Evolutionary conservation across 2,888 invertebrate species (phyloP).

Genomic region (Endotricha flammealis): DNA sequence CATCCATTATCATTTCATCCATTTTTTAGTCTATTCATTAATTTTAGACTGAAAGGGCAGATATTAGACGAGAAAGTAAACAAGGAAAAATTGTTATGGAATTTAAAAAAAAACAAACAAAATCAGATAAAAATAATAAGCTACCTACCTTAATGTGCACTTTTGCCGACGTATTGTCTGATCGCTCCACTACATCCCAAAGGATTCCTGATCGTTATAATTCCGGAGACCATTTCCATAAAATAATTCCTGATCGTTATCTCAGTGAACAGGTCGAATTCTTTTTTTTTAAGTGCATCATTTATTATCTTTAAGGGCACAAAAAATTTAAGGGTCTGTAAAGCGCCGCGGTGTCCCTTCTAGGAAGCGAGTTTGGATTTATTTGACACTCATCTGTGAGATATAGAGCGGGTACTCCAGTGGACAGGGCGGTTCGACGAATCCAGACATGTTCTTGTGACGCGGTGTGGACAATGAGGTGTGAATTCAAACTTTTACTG

Average conservation of each 20-base stretch:
- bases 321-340: slow-evolving; percentile 66
- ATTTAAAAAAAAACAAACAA: slow-evolving; percentile 15
- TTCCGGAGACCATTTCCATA: slow-evolving; percentile 75
- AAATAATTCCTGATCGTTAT: slow-evolving; percentile 74
- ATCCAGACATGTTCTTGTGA: slow-evolving; percentile 40
- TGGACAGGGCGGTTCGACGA: slow-evolving; percentile 50
- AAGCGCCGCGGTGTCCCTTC: slow-evolving; percentile 74
- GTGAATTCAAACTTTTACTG: slow-evolving; percentile 55
- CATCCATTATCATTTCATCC: too few species aligned
- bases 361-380: slow-evolving; percentile 66
- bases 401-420: slow-evolving; percentile 62
- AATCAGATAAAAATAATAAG: slow-evolving; percentile 39
- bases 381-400: slow-evolving; percentile 74
- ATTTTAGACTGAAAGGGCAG: too few species aligned
- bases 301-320: slow-evolving; percentile 74
- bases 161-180: slow-evolving; percentile 74
- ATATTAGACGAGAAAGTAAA: too few species aligned
- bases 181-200: slow-evolving; percentile 69
- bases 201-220: slow-evolving; percentile 73
- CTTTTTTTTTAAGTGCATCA: slow-evolving; percentile 71
- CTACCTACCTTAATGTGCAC: slow-evolving; percentile 33
- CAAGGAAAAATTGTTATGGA: too few species aligned
- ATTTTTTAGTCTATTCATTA: too few species aligned
- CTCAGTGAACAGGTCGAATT: slow-evolving; percentile 73
- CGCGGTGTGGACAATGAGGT: slow-evolving; percentile 50